Base-by-base conservation (phyloP, 1,140 invertebrate species). In the Platorchestia sp. region DNA sequence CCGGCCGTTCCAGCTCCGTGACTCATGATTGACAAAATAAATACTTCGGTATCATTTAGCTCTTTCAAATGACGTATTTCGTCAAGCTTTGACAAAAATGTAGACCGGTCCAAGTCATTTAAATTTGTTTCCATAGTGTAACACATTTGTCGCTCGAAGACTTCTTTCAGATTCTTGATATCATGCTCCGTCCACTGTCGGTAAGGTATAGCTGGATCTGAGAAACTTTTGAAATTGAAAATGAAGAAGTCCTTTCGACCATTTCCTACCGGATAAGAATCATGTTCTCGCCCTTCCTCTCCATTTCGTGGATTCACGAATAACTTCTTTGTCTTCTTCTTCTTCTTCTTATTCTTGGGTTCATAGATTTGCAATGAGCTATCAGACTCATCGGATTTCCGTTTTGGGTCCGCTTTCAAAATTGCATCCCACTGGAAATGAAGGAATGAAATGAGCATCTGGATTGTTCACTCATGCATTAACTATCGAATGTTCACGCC, bases 11-110 rank as follows among this genome's bases (percentile, higher is more conserved):
- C 43, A 44, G 1, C 45, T 3, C 91, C 91, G 40, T 93, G 91
- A 47, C 91, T 93, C 91, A 93, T 93, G 41, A 93, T 93, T 45
- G 91, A 44, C 45, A 93, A 93, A 93, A 93, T 93, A 40, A 93
- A 93, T 3, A 47, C 19, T 45, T 7, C 0, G 40, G 3, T 7
- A 44, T 40, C 40, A 44, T 40, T 0, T 3, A 93, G 91, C 40
- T 93, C 91, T 47, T 93, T 19, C 41, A 44, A 40, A 47, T 93
- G 43, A 44, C 91, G 7, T 44, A 93, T 93, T 45, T 45, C 45
- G 19, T 16, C 0, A 27, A 93, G 91, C 10, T 42, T 93, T 42
- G 43, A 40, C 0, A 93, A 47, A 47, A 93, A 93, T 19, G 6
- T 36, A 16, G 0, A 27, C 19, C 36, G 10, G 43, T 45, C 44